Conservation (phyloP, 2,113 vertebrate species). For the Butorides virescens region DNA sequence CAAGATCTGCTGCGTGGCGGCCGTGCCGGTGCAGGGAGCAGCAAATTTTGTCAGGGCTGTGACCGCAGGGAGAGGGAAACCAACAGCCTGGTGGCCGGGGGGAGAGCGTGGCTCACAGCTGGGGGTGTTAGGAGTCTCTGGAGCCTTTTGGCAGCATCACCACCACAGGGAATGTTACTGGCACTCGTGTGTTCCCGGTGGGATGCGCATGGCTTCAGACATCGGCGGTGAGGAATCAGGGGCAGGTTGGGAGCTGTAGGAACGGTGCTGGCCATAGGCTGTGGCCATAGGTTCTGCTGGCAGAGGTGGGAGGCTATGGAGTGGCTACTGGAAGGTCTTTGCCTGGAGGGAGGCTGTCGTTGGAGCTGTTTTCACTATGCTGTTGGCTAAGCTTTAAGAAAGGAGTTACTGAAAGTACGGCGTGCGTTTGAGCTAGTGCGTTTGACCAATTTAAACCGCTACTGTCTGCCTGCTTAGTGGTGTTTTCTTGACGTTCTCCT, state of each 20-base stretch:
- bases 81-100: background rate
- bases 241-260: background rate
- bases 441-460: background rate
- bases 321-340: background rate
- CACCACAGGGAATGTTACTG: background rate
- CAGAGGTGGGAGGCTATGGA: background rate
- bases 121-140: background rate
- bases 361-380: background rate
- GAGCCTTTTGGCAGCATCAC: background rate
- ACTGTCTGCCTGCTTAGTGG: background rate
- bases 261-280: background rate
- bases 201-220: background rate
- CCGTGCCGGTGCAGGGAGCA: background rate
- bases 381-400: background rate
- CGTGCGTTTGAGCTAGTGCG: background rate
- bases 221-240: background rate
- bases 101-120: background rate
- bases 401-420: background rate
- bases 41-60: background rate
- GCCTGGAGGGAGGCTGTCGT: background rate
- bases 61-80: background rate
- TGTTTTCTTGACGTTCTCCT: background rate
- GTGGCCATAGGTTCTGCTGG: background rate
- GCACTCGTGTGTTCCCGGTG: background rate
- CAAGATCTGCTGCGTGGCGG: background rate